Evolutionary conservation across 2,888 invertebrate species (phyloP).

Genomic region (Octodonta nipae): DNA sequence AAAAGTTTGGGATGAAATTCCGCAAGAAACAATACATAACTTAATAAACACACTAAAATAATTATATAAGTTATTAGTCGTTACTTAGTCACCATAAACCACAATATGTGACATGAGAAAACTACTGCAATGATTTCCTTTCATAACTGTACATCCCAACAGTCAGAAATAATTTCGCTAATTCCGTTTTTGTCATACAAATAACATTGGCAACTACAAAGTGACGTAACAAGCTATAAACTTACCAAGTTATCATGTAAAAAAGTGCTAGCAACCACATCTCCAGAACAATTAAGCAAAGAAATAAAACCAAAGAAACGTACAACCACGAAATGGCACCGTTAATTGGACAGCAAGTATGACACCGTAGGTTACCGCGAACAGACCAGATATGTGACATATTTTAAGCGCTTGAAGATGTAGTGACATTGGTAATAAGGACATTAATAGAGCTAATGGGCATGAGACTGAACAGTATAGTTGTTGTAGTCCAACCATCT

Average conservation of each 20-base stretch:
- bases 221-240: conserved; percentile 1
- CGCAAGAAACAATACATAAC: no score
- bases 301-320: conserved; percentile 16
- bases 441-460: conserved; percentile 25
- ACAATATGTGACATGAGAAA: no score
- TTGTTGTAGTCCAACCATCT: no score
- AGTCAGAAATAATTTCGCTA: no score
- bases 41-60: no score
- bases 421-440: conserved; percentile 27
- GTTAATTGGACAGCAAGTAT: conserved; percentile 29
- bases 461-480: no score
- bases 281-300: conserved; percentile 17
- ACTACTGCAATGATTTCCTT: no score
- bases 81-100: no score
- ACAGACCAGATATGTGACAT: conserved; percentile 31
- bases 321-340: conserved; percentile 22
- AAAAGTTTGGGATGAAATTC: no score
- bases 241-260: conserved; percentile 2
- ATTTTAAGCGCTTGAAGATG: conserved; percentile 27
- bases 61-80: no score
- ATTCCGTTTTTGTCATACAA: no score
- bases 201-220: not conserved
- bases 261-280: conserved; percentile 14
- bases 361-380: conserved; percentile 29
- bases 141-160: no score